A percentile compares a stretch with the other conserved stretches of the same genome.
These are phyloP conservation scores for human DNA, from an alignment of 2,113 vertebrate genomes.

Conservation along the genomic window GRCh38 chr1:92384501-92385000, in stretches of 20 bases:
- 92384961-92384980: neutral
- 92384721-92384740: neutral
- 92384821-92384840: neutral
- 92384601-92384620: neutral
- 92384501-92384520: too few relatives aligned
- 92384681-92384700: neutral
- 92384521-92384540: too few relatives aligned
- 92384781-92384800: neutral
- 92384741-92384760: neutral
- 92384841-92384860: neutral
- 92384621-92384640: neutral
- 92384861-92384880: neutral
- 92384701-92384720: neutral
- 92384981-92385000: neutral
- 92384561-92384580: too few relatives aligned
- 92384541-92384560: too few relatives aligned
- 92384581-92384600: too few relatives aligned
- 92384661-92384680: neutral
- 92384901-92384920: neutral
- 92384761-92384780: neutral
- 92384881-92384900: neutral
- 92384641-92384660: neutral
- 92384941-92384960: neutral
- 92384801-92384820: neutral
- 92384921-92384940: neutral